Percentiles rank a stretch among this genome's conserved stretches.
Evolutionary conservation across 2,797 vertebrate genomes (phyloP).

Genomic region (Myiotriccus ornatus): DNA sequence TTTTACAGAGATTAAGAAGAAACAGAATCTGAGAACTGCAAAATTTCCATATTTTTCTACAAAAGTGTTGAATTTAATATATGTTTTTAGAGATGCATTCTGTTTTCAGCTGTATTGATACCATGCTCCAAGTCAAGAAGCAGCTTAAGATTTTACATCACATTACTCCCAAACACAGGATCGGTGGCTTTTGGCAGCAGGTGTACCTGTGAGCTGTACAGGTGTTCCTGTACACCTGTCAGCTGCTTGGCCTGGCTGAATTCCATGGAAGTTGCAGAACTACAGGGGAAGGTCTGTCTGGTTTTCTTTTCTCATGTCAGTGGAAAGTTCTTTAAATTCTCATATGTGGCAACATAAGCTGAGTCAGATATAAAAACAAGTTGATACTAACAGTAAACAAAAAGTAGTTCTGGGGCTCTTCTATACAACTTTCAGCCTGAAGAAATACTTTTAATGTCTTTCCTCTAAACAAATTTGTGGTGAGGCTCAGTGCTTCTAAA

Average conservation of each 20-base stretch:
- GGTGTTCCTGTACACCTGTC: accelerated
- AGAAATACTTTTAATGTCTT: neutral
- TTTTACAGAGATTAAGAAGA: neutral
- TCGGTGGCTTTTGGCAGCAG: neutral
- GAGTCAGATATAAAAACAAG: neutral
- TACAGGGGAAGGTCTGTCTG: neutral
- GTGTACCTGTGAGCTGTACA: neutral
- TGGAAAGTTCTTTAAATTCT: neutral
- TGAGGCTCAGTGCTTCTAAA: neutral
- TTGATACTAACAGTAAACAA: neutral
- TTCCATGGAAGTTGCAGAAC: neutral
- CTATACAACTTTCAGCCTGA: neutral
- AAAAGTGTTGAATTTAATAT: neutral
- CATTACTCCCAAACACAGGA: neutral
- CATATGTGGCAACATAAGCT: neutral
- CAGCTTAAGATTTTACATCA: neutral
- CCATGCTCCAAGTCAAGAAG: neutral
- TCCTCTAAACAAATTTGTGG: neutral
- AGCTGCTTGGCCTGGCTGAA: neutral
- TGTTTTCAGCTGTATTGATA: neutral
- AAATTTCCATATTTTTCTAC: neutral
- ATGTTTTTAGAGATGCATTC: neutral
- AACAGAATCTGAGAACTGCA: neutral
- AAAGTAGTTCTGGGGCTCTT: neutral
- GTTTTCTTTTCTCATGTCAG: neutral